A percentile compares a stretch with the other conserved stretches of the same genome.
These are phyloP conservation scores for Stenchaetothrips biformis DNA, from an alignment of 2,888 invertebrate species.

Conservation along the genomic window DNA sequence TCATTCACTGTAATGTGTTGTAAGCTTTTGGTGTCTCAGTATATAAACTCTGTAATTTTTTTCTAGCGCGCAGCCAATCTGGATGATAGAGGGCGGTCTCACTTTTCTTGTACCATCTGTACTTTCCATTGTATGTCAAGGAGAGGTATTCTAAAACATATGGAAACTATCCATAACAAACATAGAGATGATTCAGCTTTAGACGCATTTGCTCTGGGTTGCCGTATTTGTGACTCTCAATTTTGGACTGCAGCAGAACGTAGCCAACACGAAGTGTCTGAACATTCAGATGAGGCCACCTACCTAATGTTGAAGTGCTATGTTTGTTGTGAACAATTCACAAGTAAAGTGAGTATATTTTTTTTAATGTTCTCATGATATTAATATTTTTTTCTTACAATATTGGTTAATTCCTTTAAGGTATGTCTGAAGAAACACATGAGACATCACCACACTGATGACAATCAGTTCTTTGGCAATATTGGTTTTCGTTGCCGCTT, in stretches of 20 bases:
- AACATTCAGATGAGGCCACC: not conserved
- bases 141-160: not conserved
- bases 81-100: not conserved
- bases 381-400: not conserved
- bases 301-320: not conserved
- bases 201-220: not conserved
- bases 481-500: slow-evolving; percentile 27
- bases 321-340: not conserved
- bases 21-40: not conserved
- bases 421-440: not conserved
- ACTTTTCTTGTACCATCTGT: not conserved
- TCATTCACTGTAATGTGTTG: not conserved
- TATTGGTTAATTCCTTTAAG: not conserved
- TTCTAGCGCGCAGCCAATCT: not conserved
- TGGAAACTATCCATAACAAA: not conserved
- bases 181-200: not conserved
- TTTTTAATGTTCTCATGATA: not conserved
- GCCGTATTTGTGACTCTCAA: not conserved
- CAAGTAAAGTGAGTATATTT: not conserved
- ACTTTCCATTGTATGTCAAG: not conserved
- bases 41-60: not conserved
- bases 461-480: not conserved
- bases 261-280: not conserved
- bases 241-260: not conserved
- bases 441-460: not conserved